Evolutionary conservation across 2,113 vertebrate species (phyloP), one percentile per base, ranked within the genome.

Genomic region (Semnornis frantzii): DNA sequence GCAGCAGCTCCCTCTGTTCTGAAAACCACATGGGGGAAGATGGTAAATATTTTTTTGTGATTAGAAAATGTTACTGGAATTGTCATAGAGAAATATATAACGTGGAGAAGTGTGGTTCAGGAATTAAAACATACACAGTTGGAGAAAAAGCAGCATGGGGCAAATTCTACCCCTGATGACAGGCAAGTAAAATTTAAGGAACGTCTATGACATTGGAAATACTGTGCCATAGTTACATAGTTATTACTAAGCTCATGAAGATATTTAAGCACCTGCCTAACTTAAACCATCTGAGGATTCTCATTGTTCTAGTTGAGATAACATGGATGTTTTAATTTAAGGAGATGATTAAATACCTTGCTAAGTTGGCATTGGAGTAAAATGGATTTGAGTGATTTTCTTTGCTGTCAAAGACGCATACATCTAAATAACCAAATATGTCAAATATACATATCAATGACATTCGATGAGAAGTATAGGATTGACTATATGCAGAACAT

Each of bases 1-100:
- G 95, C 93, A 97, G 73, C 84, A 96, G 96, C 89, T 97, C 95
- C 93, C 94, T 97, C 96, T 95, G 95, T 96, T 97, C 96, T 96
- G 89, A 97, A 95, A 94, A 87, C 63, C 2, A 4, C 94, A 89
- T 89, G 94, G 90, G 94, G 88, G 93, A 97, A 95, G 95, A 97
- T 94, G 92, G 82, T 59, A 97, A 97, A 97, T 98, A 96, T 94
- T 95, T 97, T 97, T 97, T 97, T 97, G 96, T 96, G 96, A 98
- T 98, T 97, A 98, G 97, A 97, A 98, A 97, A 97, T 94, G 95
- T 97, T 97, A 96, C 97, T 96, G 95, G 95, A 97, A 97, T 95
- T 96, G 97, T 97, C 96, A 96, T 58, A 95, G 89, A 96, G 92
- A 97, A 97, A 97, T 94, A 93, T 83, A 88, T 72, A 84, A 92